phyloP scores from a whole-genome alignment of 2,797 vertebrate genomes.

The Rhinoraja longicauda region DNA sequence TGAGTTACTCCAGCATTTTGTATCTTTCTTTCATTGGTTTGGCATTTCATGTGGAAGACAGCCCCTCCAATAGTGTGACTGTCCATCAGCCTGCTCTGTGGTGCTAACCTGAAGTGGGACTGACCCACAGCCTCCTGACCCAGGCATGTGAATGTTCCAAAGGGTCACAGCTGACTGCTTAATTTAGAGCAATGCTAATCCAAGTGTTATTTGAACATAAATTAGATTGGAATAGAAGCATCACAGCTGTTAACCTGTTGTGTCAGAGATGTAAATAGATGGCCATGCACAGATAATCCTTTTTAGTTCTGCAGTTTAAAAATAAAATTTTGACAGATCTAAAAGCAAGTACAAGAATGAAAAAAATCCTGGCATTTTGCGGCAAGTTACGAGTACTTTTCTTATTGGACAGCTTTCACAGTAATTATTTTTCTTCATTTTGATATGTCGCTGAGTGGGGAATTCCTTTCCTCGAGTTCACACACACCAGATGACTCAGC shows the following conservation, averaged over 20 bases:
- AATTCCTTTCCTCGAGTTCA: background rate
- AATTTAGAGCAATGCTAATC: slow-evolving; percentile 15
- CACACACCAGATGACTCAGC: background rate
- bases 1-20: too few species aligned
- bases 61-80: background rate
- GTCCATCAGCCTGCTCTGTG: background rate
- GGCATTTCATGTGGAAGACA: too few species aligned
- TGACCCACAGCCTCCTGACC: background rate
- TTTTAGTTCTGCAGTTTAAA: background rate
- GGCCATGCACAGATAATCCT: background rate
- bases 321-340: background rate
- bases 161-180: background rate
- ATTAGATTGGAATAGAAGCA: background rate
- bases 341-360: too few species aligned
- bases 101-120: background rate
- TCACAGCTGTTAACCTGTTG: background rate
- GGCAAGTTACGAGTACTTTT: background rate
- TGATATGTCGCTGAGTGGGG: background rate
- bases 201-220: background rate
- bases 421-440: background rate
- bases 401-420: background rate
- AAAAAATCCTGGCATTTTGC: background rate
- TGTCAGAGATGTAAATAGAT: background rate
- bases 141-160: background rate
- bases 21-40: background rate